Percentiles rank a stretch among this genome's conserved stretches.
Evolutionary conservation across 2,888 invertebrate species (phyloP).

Genomic region (Apotomis capreana): DNA sequence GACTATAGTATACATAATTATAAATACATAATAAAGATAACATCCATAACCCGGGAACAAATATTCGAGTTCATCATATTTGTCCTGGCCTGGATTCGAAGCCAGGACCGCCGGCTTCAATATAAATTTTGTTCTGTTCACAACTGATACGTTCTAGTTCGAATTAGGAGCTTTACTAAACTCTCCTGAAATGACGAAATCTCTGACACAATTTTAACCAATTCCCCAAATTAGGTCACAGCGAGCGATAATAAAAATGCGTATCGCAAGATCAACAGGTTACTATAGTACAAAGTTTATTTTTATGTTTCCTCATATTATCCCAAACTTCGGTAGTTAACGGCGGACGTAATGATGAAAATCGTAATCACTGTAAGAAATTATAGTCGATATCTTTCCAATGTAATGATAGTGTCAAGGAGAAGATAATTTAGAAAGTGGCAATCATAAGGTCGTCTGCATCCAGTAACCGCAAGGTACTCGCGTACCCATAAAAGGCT

Average conservation of each 20-base stretch:
- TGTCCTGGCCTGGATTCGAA: too few relatives aligned
- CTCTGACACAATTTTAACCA: background rate
- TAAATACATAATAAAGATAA: too few relatives aligned
- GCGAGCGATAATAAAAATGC: background rate
- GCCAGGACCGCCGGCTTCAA: too few relatives aligned
- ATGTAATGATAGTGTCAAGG: constrained; percentile 15
- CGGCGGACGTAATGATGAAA: background rate
- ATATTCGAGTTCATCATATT: too few relatives aligned
- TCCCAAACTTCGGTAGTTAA: background rate
- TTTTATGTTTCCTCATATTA: background rate
- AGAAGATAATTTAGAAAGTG: constrained; percentile 28
- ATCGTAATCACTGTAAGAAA: background rate
- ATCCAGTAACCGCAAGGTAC: constrained; percentile 14
- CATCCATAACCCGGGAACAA: too few relatives aligned
- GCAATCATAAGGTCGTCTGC: constrained; percentile 17
- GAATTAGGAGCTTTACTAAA: background rate
- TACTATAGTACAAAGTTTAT: constrained; percentile 3
- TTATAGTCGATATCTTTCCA: constrained; percentile 6
- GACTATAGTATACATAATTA: too few relatives aligned
- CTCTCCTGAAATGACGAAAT: background rate
- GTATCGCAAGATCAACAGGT: background rate
- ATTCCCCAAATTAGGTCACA: background rate
- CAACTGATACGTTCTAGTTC: too few relatives aligned
- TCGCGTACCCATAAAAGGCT: constrained; percentile 8
- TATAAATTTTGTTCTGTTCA: too few relatives aligned